Percentiles rank a stretch among this genome's conserved stretches.
phyloP scores from a whole-genome alignment of 2,888 invertebrate genomes.

The Lepidonotus clava region DNA sequence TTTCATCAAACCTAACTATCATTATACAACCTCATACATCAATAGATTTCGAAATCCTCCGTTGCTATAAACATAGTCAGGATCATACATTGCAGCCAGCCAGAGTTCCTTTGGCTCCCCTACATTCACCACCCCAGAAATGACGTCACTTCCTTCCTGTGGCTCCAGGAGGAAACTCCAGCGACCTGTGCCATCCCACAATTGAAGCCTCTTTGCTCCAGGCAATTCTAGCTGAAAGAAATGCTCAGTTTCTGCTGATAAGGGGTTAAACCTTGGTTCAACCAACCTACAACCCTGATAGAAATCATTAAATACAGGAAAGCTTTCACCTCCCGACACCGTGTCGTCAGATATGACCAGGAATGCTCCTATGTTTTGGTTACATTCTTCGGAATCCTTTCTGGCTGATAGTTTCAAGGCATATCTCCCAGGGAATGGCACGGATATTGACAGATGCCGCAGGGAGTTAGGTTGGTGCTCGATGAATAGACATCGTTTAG shows the following conservation, averaged over 20 bases:
- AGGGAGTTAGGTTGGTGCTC: neutral
- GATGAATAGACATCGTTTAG: conserved; percentile 19
- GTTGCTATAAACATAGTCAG: conserved; percentile 9
- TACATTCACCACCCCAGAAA: conserved; percentile 44
- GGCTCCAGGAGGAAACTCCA: neutral
- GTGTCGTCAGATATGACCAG: neutral
- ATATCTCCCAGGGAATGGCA: neutral
- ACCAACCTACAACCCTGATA: neutral
- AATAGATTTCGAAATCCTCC: conserved; percentile 21
- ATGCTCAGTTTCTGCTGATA: conserved; percentile 28
- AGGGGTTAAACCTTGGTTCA: conserved; percentile 30
- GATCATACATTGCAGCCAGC: conserved; percentile 41
- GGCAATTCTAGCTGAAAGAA: conserved; percentile 42
- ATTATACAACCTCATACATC: conserved; percentile 42
- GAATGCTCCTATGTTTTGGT: neutral
- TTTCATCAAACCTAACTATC: no score
- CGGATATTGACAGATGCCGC: neutral
- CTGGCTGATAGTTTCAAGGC: neutral
- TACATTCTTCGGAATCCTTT: neutral
- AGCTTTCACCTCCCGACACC: neutral
- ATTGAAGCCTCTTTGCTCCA: conserved; percentile 11
- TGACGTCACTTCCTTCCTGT: conserved; percentile 25
- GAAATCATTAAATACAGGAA: neutral
- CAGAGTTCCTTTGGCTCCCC: conserved; percentile 45
- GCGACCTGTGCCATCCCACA: conserved; percentile 33